Evolutionary conservation across 1,140 invertebrate genomes (phyloP).

Genomic region (Heterodera schachtii): DNA sequence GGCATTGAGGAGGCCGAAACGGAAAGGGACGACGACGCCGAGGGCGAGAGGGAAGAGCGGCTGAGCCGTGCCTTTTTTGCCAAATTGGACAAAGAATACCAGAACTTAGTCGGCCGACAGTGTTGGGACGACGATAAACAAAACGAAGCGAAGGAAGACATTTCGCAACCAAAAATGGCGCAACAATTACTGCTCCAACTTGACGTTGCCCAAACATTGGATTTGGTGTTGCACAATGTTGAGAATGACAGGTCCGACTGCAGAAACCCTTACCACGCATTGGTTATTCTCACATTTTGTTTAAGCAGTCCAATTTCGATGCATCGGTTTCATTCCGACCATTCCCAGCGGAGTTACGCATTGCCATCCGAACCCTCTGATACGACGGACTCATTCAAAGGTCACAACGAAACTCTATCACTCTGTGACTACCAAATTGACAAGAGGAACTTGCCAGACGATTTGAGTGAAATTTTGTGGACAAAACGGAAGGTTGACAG

Average conservation of each 20-base stretch:
- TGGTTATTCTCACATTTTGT: neutral
- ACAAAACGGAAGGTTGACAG: neutral
- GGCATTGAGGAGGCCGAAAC: neutral
- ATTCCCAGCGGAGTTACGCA: neutral
- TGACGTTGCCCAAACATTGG: neutral
- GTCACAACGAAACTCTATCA: neutral
- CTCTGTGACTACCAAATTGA: too few species aligned
- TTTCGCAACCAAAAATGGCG: neutral
- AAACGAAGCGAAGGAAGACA: too few species aligned
- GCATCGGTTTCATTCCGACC: neutral
- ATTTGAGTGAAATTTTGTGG: neutral
- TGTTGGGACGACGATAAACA: neutral
- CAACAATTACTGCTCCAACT: neutral
- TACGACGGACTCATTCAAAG: neutral
- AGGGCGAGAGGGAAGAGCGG: constrained; percentile 1
- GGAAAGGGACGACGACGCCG: constrained; percentile 6
- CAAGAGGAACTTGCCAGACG: neutral
- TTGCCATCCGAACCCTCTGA: neutral
- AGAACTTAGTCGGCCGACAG: neutral
- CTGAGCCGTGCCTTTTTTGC: neutral
- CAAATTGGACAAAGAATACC: neutral
- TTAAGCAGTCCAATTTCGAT: neutral
- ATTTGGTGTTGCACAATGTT: neutral
- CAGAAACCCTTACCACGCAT: neutral
- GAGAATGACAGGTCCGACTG: neutral